Percentiles rank a stretch among this genome's conserved stretches.
These are phyloP conservation scores for Erythrocercus mccallii DNA, from an alignment of 2,113 vertebrate genomes.

Conservation along the genomic window DNA sequence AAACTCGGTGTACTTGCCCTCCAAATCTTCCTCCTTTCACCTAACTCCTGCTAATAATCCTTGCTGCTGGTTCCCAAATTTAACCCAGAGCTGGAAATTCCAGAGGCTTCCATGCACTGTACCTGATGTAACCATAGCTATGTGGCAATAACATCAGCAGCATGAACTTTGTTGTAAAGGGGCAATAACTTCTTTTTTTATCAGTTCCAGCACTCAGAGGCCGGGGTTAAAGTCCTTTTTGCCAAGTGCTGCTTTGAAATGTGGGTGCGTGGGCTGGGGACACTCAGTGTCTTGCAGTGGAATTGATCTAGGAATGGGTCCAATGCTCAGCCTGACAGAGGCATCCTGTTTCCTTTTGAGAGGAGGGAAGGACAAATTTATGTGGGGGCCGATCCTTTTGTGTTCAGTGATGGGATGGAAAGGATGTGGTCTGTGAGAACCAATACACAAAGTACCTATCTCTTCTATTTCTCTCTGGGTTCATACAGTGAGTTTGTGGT, in stretches of 20 bases:
- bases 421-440: neutral
- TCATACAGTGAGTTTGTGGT: fast-evolving
- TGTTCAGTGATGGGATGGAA: neutral
- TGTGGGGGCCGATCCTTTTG: neutral
- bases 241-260: neutral
- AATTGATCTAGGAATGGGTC: conserved; percentile 33
- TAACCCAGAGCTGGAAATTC: neutral
- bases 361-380: neutral
- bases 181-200: neutral
- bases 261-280: neutral
- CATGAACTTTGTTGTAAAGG: neutral
- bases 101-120: neutral
- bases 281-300: neutral
- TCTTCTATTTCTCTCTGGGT: fast-evolving
- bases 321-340: conserved; percentile 13
- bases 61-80: neutral
- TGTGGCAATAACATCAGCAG: neutral
- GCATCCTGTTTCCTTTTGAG: neutral
- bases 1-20: neutral
- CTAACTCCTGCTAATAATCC: neutral
- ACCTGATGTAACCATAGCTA: neutral
- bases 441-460: neutral
- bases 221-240: neutral
- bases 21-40: neutral
- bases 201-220: neutral